Base-by-base conservation (phyloP, 2,888 invertebrate species). In the Piscicola geometra region DNA sequence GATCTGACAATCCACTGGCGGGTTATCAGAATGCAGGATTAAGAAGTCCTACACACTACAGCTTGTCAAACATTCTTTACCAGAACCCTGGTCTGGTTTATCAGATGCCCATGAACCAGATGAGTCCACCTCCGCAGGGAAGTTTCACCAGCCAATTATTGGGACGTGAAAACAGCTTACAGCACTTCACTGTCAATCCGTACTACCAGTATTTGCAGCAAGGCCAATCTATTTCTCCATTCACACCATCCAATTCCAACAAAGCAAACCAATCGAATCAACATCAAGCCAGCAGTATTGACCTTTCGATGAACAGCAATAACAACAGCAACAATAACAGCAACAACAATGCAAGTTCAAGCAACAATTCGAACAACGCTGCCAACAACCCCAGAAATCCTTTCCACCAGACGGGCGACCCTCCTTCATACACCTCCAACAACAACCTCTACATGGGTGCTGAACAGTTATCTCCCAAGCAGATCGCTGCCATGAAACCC, bases 21-120 rank as follows among this genome's bases (percentile, higher is more conserved):
- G 64, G 64, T 25, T 73, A 73, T 35, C 73, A 73, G 33, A 73
- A 73, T 56, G 60, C 64, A 1, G 36, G 60, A 25, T 33, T 73
- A 25, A 60, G 73, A 25, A 73, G 73, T 73, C 64, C 73, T 15
- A 64, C 64, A 21, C 28, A 73, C 33, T 73, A 73, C 30, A 73
- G 32, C 56, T 32, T 73, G n/a, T 73, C 73, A 36, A 73, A 73
- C 41, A 73, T 73, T 36, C 41, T 73, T 9, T 73, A 73, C 30
- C 73, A 73, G 41, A 64, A n/a, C 30, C 73, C 73, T 64, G 73
- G 64, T 35, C 33, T 73, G 36, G 52, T 73, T 47, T 73, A 73
- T 64, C 73, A 73, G 33, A 64, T 52, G 36, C 73, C 73, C 56
- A 36, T 52, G 28, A 52, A 73, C 41, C 52, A 73, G n/a, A 73